phyloP scores from a whole-genome alignment of 2,797 vertebrate species.

The Cyclura pinguis region DNA sequence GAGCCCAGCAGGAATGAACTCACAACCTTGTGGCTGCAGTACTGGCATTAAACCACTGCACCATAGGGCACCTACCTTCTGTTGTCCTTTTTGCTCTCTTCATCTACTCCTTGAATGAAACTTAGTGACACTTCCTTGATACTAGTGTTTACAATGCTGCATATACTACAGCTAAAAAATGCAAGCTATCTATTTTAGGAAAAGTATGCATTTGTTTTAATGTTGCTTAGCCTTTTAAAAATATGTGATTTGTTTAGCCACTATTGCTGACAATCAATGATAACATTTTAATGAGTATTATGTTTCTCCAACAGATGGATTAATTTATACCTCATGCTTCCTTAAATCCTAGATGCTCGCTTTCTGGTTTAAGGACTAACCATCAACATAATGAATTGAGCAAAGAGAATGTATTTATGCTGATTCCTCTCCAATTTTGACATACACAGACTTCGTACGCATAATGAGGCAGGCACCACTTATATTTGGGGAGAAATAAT shows the following conservation, averaged over 20 bases:
- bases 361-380: constrained; percentile 37
- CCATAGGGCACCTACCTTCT: neutral
- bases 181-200: neutral
- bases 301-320: constrained; percentile 18
- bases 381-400: constrained; percentile 17
- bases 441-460: neutral
- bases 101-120: neutral
- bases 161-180: neutral
- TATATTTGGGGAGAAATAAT: neutral
- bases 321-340: constrained; percentile 47
- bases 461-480: constrained; percentile 33
- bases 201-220: neutral
- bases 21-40: too few species aligned
- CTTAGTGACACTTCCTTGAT: neutral
- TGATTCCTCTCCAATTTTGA: constrained; percentile 50
- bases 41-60: too few species aligned
- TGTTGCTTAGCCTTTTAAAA: neutral
- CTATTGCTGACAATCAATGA: neutral
- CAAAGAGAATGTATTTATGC: constrained; percentile 24
- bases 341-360: constrained; percentile 19
- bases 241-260: constrained; percentile 12
- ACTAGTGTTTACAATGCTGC: neutral
- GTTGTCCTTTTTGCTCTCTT: neutral
- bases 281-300: neutral
- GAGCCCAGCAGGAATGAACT: too few species aligned